Conservation (phyloP, 2,888 invertebrate genomes). For the Calliopum simillimum region DNA sequence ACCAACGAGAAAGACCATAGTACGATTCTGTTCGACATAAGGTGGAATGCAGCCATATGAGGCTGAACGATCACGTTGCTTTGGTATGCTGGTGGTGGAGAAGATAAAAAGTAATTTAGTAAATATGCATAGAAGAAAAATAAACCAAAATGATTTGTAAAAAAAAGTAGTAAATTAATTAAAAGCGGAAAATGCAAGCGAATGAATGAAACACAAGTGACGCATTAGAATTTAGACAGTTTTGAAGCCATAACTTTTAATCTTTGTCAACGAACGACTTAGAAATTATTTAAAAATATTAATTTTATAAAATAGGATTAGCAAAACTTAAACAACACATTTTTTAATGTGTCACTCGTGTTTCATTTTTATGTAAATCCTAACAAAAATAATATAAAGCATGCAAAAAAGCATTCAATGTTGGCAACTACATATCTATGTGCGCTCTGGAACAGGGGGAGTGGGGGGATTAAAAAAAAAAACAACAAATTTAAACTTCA, state of each 20-base stretch:
- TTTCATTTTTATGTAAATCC: too few species aligned
- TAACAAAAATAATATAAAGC: too few species aligned
- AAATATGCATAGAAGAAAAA: background rate
- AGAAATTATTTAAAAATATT: too few species aligned
- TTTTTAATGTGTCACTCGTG: too few species aligned
- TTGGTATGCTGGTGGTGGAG: constrained; percentile 58
- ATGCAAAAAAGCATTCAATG: too few species aligned
- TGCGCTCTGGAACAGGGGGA: too few species aligned
- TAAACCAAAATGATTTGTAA: too few species aligned
- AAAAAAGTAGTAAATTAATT: constrained; percentile 7
- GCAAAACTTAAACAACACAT: too few species aligned
- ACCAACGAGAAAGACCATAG: constrained; percentile 93
- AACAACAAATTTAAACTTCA: constrained; percentile 31
- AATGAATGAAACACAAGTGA: background rate
- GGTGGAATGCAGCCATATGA: constrained; percentile 73
- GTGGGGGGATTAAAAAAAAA: background rate
- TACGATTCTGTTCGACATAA: constrained; percentile 82
- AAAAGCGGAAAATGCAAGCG: background rate
- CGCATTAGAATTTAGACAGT: background rate
- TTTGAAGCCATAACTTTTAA: too few species aligned
- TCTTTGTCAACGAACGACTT: too few species aligned
- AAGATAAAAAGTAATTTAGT: background rate
- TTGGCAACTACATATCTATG: too few species aligned
- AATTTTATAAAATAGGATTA: too few species aligned
- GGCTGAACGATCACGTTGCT: constrained; percentile 71